These are phyloP conservation scores for Myotis findleyi DNA, from an alignment of 2,797 vertebrate genomes.

Conservation along the genomic window DNA sequence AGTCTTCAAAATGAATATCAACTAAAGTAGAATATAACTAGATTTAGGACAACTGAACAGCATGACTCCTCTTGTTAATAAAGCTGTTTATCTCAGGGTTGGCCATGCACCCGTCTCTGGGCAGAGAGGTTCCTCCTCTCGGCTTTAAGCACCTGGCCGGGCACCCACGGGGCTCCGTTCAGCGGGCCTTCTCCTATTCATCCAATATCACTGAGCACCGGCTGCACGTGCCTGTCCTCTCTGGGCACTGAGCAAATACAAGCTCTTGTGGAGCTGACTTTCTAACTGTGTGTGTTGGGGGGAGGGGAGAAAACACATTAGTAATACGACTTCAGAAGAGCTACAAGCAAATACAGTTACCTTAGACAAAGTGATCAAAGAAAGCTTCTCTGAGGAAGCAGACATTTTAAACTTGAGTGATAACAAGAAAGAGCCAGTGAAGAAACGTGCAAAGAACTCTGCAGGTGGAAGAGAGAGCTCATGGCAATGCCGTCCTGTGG, in stretches of 20 bases:
- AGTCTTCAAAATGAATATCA: neutral
- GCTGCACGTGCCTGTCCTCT: neutral
- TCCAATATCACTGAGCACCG: neutral
- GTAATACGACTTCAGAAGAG: neutral
- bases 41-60: neutral
- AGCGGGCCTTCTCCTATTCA: neutral
- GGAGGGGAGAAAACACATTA: neutral
- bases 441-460: rapidly evolving
- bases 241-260: no score
- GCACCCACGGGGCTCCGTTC: neutral
- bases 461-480: neutral
- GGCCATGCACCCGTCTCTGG: neutral
- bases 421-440: neutral
- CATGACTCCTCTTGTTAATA: neutral
- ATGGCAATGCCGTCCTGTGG: no score
- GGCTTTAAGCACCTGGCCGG: neutral
- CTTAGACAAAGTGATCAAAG: neutral
- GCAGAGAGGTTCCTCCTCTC: neutral
- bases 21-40: neutral
- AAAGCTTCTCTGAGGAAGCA: neutral
- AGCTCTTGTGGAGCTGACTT: neutral
- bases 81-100: neutral
- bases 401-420: neutral
- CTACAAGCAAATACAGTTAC: neutral
- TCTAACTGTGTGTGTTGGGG: neutral